Percentiles rank a stretch among this genome's conserved stretches.
Evolutionary conservation across 2,797 vertebrate genomes (phyloP).

Genomic region (Tokudaia muenninki): DNA sequence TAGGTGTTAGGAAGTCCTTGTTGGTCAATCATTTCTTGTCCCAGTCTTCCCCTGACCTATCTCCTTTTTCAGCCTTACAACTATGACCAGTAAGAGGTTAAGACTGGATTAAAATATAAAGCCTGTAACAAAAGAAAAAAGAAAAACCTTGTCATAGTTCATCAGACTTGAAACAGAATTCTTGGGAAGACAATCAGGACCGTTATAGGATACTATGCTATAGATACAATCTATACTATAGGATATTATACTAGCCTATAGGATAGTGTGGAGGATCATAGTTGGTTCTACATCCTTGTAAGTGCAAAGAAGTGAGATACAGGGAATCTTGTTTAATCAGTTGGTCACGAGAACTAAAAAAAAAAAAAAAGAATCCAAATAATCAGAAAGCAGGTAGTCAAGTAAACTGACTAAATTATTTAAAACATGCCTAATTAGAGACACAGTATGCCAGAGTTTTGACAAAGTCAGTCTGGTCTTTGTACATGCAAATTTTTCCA

Average conservation of each 20-base stretch:
- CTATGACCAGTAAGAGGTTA: slow-evolving; percentile 14
- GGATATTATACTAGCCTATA: neutral
- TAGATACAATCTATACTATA: slow-evolving; percentile 19
- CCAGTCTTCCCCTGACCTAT: slow-evolving; percentile 3
- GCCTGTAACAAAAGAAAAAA: neutral
- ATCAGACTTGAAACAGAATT: slow-evolving; percentile 49
- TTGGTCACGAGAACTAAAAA: slow-evolving; percentile 52
- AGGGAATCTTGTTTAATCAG: slow-evolving; percentile 26
- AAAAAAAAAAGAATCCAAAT: slow-evolving; percentile 62
- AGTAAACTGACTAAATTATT: slow-evolving; percentile 53
- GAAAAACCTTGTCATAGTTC: slow-evolving; percentile 2
- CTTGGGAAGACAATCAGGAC: neutral
- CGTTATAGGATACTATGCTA: neutral
- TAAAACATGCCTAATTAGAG: slow-evolving; percentile 56
- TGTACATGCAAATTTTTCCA: slow-evolving; percentile 48
- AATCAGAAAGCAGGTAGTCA: slow-evolving; percentile 30
- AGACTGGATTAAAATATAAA: slow-evolving; percentile 37
- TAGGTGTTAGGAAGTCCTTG: slow-evolving; percentile 9
- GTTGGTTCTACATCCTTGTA: neutral
- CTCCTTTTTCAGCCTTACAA: slow-evolving; percentile 32
- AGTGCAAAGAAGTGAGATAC: slow-evolving; percentile 14
- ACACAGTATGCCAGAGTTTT: slow-evolving; percentile 35
- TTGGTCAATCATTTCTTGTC: neutral
- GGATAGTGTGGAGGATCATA: neutral
- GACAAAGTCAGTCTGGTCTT: slow-evolving; percentile 61